Evolutionary conservation across 2,797 vertebrate genomes (phyloP).

Genomic region (Ctenopoma kingsleyae): DNA sequence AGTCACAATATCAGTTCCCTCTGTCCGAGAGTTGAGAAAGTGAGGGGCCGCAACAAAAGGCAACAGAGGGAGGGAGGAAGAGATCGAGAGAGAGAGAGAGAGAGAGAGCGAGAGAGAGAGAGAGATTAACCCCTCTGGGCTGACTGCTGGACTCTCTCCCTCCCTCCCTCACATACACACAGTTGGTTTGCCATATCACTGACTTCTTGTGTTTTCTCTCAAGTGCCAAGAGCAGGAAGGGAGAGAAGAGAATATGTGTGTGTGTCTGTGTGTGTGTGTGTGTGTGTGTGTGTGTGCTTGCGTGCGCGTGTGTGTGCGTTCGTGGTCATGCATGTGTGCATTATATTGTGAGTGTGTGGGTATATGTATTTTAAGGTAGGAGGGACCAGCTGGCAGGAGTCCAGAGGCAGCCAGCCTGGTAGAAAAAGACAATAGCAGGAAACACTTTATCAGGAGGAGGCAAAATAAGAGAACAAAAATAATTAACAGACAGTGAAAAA

Average conservation of each 20-base stretch:
- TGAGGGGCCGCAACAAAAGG: slow-evolving; percentile 81
- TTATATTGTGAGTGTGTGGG: slow-evolving; percentile 34
- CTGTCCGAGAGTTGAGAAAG: slow-evolving; percentile 75
- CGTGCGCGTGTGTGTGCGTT: slow-evolving; percentile 33
- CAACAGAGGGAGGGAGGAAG: slow-evolving; percentile 68
- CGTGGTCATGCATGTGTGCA: slow-evolving; percentile 21
- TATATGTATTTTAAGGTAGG: slow-evolving; percentile 73
- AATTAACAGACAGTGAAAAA: slow-evolving; percentile 77
- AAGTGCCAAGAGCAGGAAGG: slow-evolving; percentile 75
- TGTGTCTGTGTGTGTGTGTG: slow-evolving; percentile 27
- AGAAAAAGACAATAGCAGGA: slow-evolving; percentile 85
- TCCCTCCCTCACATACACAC: slow-evolving; percentile 49
- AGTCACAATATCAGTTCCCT: slow-evolving; percentile 72
- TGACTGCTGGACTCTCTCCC: slow-evolving; percentile 67
- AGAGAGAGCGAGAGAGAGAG: slow-evolving; percentile 34
- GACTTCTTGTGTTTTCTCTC: slow-evolving; percentile 76
- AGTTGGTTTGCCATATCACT: slow-evolving; percentile 67
- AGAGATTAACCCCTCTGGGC: slow-evolving; percentile 64
- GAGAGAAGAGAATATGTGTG: slow-evolving; percentile 45
- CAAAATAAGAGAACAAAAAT: slow-evolving; percentile 80
- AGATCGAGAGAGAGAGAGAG: slow-evolving; percentile 40
- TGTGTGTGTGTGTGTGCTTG: slow-evolving; percentile 50
- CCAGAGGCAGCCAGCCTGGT: slow-evolving; percentile 77
- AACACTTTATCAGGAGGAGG: slow-evolving; percentile 81
- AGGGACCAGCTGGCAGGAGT: slow-evolving; percentile 70